Evolutionary conservation across 2,113 vertebrate species (phyloP), one percentile per base, ranked within the genome.

Genomic region (Percina caprodes): DNA sequence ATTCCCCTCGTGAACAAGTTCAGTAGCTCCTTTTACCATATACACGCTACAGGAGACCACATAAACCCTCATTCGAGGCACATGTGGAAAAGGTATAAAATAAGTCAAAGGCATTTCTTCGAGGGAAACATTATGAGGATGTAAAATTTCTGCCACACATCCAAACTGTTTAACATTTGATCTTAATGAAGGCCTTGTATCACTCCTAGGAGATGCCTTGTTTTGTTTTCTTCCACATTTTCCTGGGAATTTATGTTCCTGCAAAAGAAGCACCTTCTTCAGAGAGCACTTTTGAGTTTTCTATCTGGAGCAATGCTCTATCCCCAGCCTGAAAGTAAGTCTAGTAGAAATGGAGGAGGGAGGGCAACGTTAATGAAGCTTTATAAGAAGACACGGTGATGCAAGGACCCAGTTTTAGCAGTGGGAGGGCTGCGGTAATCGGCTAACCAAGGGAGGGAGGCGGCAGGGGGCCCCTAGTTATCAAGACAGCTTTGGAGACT

Each of bases 161-260:
- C 46, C 6, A 1, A 75, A 75, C 21, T 21, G 52, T 68, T 71
- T 69, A 77, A 48, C 75, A 81, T 75, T 60, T 75, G 58, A 77
- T 82, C 63, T 51, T 82, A 83, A 86, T 66, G 67, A 87, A 88
- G 65, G 78, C 45, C 69, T 77, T 89, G 77, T 69, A 83, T 89
- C 72, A 65, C 87, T 74, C 75, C 19, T 24, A 46, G 49, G 45
- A 72, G 59, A 21, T 9, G 30, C 75, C 65, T 30, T 14, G 26
- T n/a, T 82, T 70, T 82, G 39, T 71, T 86, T 80, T 61, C 54
- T 10, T 16, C 24, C 52, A 54, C 30, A 16, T 51, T 23, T 48
- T 15, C 33, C 1, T 0, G 5, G 24, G 71, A 69, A 85, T 89
- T 77, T 84, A 59, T 62, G 66, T 46, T 71, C 54, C 54, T 18